These are phyloP conservation scores for Melanchra persicariae DNA, from an alignment of 2,888 invertebrate species.

Conservation along the genomic window DNA sequence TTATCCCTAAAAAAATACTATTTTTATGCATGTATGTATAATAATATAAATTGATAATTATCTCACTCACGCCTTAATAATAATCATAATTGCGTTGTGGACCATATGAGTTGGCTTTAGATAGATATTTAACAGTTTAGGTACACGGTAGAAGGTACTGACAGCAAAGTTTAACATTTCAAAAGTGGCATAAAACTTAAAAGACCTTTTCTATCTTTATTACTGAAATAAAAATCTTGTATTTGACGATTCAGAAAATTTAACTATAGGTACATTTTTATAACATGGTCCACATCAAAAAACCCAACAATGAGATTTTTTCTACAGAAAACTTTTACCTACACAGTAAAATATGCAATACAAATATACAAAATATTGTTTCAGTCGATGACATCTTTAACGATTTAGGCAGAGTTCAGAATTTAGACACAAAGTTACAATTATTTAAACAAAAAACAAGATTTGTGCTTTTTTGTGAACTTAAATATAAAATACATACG, in stretches of 20 bases:
- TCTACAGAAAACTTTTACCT: slow-evolving; percentile 68
- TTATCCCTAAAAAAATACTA: slow-evolving; percentile 74
- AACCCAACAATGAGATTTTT: slow-evolving; percentile 72
- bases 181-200: slow-evolving; percentile 11
- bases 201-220: slow-evolving; percentile 8
- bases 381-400: slow-evolving; percentile 81
- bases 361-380: slow-evolving; percentile 84
- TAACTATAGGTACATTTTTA: slow-evolving; percentile 49
- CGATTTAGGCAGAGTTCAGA: slow-evolving; percentile 75
- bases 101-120: slow-evolving; percentile 64
- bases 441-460: slow-evolving; percentile 52
- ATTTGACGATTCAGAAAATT: slow-evolving; percentile 18
- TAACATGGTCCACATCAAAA: slow-evolving; percentile 72
- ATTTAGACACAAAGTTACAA: slow-evolving; percentile 55
- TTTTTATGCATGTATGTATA: slow-evolving; percentile 63
- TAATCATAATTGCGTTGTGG: slow-evolving; percentile 74
- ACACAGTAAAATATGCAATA: slow-evolving; percentile 73
- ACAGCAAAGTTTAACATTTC: slow-evolving; percentile 6
- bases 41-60: slow-evolving; percentile 64
- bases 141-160: slow-evolving; percentile 37
- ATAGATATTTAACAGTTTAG: slow-evolving; percentile 39
- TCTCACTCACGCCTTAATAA: slow-evolving; percentile 84
- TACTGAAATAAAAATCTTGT: slow-evolving; percentile 12
- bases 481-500: slow-evolving; percentile 74
- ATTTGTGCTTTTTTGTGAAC: slow-evolving; percentile 82